Evolutionary conservation across 2,888 invertebrate genomes (phyloP).

Genomic region (Macrosiphum euphorbiae): DNA sequence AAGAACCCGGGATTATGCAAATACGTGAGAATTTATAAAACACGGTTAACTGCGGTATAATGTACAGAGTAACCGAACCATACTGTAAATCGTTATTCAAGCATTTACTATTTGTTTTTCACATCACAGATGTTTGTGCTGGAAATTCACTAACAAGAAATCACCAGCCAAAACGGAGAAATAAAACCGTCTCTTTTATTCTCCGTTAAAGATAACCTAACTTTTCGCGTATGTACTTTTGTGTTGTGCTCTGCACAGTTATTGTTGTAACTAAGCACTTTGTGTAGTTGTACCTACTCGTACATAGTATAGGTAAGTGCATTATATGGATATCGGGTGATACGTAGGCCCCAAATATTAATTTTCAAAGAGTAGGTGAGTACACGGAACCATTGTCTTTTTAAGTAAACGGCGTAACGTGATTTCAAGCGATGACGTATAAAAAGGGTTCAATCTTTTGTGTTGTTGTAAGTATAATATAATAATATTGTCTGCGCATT

Average conservation of each 20-base stretch:
- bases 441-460: conserved; percentile 30
- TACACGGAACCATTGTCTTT: conserved; percentile 9
- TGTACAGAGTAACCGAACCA: neutral
- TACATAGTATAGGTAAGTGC: neutral
- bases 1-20: conserved; percentile 36
- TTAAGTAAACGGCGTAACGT: neutral
- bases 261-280: neutral
- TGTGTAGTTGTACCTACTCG: neutral
- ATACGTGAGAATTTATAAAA: conserved; percentile 18
- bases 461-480: neutral
- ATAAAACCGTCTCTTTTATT: neutral
- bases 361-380: neutral
- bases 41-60: neutral
- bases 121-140: neutral
- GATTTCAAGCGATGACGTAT: neutral
- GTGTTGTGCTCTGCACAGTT: neutral
- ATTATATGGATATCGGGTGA: neutral
- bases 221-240: neutral
- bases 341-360: neutral
- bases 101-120: conserved; percentile 1
- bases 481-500: neutral
- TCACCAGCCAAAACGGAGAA: neutral
- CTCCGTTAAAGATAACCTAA: neutral
- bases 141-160: neutral
- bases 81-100: conserved; percentile 27